Base-by-base conservation (phyloP, 2,113 vertebrate genomes). In the Cephalopholis sonnerati region DNA sequence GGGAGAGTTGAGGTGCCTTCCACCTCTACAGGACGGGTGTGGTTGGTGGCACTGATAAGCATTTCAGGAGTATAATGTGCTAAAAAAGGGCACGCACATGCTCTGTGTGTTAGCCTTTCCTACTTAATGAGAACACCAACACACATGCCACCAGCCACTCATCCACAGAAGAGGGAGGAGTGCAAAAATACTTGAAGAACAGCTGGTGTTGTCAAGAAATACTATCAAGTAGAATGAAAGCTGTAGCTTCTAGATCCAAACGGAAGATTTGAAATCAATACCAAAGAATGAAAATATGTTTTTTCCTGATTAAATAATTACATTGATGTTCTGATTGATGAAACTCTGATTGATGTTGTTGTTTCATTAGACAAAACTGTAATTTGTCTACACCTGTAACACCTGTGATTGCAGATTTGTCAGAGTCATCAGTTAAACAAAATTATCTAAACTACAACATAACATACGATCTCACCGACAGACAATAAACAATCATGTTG, bases 1-100 rank as follows among this genome's bases (percentile, higher is more conserved):
- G 10, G 82, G 88, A 87, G 90, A 86, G 55, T 64, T 24, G 20
- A 59, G 39, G 73, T 57, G 53, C 54, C 77, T 75, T 84, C 70
- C 67, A 74, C 74, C 75, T 86, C 29, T 8, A 20, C 13, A 25
- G 59, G 65, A 62, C 3, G 39, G 27, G 15, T 54, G 84, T 59
- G 71, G 29, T 78, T 20, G 68, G 59, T 68, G 65, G 55, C 51
- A 51, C 29, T 62, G 36, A 69, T 54, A 27, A 72, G 32, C 64
- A 79, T 73, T 54, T 59, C 16, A 51, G 48, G 32, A 67, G 57
- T 10, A 50, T 63, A 71, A 41, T 48, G 32, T 46, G 62, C 51
- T 67, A 67, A 81, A 64, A 80, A 27, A 50, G 7, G 1, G 1
- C 18, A 25, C 10, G 17, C n/a, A 59, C 0, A 4, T 48, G n/a